These are phyloP conservation scores for Chrysemys picta DNA, from an alignment of 2,113 vertebrate species.

Conservation along the genomic window DNA sequence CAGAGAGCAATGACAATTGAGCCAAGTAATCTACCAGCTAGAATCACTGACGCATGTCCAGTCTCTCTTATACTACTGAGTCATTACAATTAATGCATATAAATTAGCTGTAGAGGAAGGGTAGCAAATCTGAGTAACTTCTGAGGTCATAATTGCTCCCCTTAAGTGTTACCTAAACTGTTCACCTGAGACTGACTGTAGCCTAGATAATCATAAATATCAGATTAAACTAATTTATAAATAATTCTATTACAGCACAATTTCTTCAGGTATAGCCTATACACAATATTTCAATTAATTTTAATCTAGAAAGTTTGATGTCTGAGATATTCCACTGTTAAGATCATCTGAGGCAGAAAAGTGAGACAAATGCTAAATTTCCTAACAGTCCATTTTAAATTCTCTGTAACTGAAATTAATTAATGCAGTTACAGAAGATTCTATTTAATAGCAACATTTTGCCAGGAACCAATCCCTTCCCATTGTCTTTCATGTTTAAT, in stretches of 20 bases:
- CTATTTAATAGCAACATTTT: too few relatives aligned
- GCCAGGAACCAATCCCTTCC: not conserved
- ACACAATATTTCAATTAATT: constrained; percentile 38
- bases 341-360: not conserved
- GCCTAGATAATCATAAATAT: not conserved
- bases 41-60: not conserved
- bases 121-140: not conserved
- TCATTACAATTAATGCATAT: not conserved
- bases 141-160: not conserved
- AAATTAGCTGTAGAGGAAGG: not conserved
- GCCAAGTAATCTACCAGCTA: not conserved
- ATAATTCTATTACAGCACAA: not conserved
- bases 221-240: not conserved
- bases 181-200: not conserved
- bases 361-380: not conserved
- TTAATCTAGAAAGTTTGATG: not conserved
- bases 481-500: not conserved
- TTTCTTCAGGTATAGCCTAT: not conserved
- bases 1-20: not conserved
- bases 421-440: not conserved
- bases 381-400: not conserved
- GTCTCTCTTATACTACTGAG: not conserved
- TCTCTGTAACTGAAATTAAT: not conserved
- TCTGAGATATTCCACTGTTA: not conserved
- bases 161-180: not conserved